Percentiles rank a stretch among this genome's conserved stretches.
These are phyloP conservation scores for Sinopyrophorus schimmeli DNA, from an alignment of 2,888 invertebrate species.

Conservation along the genomic window DNA sequence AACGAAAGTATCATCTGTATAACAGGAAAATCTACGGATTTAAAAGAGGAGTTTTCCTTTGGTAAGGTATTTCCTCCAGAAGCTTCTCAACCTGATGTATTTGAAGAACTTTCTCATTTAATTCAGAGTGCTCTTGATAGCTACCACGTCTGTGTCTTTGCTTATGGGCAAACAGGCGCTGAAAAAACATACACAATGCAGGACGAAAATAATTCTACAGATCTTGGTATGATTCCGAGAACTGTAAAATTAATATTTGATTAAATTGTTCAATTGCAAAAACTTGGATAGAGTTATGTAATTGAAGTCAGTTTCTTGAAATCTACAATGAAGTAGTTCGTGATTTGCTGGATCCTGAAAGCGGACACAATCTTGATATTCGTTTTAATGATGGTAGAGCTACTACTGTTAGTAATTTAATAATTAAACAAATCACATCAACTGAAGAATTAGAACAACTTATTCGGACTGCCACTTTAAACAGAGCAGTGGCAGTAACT, in stretches of 20 bases:
- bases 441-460: conserved; percentile 69
- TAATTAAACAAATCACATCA: conserved; percentile 64
- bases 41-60: conserved; percentile 71
- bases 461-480: conserved; percentile 75
- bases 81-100: conserved; percentile 74
- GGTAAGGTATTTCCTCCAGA: conserved; percentile 82
- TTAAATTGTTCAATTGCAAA: conserved; percentile 68
- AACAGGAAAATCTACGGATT: conserved; percentile 55
- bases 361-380: conserved; percentile 60
- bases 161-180: conserved; percentile 89
- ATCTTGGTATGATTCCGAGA: conserved; percentile 79
- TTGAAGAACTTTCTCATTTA: conserved; percentile 80
- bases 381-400: conserved; percentile 59
- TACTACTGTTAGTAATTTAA: conserved; percentile 62
- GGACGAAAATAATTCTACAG: conserved; percentile 55
- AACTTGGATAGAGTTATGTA: conserved; percentile 74
- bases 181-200: conserved; percentile 93
- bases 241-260: conserved; percentile 80
- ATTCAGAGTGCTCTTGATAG: conserved; percentile 88
- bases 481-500: conserved; percentile 68
- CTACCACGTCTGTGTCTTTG: conserved; percentile 89
- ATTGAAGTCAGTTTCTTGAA: conserved; percentile 69
- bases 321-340: conserved; percentile 71
- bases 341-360: conserved; percentile 57
- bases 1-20: conserved; percentile 45